Conservation (phyloP, 2,113 vertebrate species). For the Xyrauchen texanus region DNA sequence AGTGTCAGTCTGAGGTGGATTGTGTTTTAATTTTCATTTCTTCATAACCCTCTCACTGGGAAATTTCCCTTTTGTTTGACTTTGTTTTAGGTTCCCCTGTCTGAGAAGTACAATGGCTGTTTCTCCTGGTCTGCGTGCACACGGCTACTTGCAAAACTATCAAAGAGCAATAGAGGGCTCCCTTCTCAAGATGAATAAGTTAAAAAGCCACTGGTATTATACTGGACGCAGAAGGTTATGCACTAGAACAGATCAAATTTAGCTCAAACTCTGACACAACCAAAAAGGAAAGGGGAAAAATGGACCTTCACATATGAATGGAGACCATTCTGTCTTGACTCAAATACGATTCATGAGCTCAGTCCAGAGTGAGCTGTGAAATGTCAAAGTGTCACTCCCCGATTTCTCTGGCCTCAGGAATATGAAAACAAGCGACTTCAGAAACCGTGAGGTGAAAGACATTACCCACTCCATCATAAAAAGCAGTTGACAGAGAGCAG, state of each 20-base stretch:
- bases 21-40: conserved; percentile 7
- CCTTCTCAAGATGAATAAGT: conserved; percentile 62
- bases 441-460: conserved; percentile 52
- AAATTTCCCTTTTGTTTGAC: conserved; percentile 16
- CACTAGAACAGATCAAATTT: neutral
- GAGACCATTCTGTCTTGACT: conserved; percentile 5
- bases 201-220: neutral
- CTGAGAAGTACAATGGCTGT: neutral
- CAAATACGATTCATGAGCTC: conserved; percentile 25
- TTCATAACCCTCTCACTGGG: neutral
- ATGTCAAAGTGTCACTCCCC: conserved; percentile 52
- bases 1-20: too few relatives aligned
- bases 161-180: conserved; percentile 70
- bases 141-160: neutral
- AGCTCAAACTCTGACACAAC: neutral
- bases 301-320: neutral
- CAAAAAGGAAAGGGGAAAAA: neutral
- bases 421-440: conserved; percentile 59
- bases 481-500: neutral
- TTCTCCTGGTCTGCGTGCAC: neutral
- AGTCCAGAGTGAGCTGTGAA: conserved; percentile 46
- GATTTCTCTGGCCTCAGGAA: conserved; percentile 50
- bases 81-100: neutral
- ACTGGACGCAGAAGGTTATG: neutral
- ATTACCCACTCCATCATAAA: conserved; percentile 39